These are phyloP conservation scores for Chelidonichthys spinosus DNA, from an alignment of 2,797 vertebrate genomes.

Conservation along the genomic window DNA sequence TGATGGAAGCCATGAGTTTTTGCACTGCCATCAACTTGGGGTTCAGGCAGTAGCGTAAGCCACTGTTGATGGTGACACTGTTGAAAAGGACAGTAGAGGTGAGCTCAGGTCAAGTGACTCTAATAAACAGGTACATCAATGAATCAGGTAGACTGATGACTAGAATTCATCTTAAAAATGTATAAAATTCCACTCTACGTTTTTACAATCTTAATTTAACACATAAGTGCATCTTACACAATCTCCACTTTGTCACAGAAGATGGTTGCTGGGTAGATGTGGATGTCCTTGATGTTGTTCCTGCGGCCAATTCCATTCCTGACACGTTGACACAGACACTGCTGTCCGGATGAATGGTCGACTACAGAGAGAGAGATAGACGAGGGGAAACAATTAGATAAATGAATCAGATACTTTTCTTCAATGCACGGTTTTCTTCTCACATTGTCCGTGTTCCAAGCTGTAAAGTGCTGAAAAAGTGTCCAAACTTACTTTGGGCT, in stretches of 20 bases:
- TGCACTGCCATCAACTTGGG: constrained; percentile 5
- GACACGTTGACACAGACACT: constrained; percentile 64
- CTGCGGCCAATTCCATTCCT: rapidly evolving
- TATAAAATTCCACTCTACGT: too few species aligned
- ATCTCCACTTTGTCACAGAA: constrained; percentile 77
- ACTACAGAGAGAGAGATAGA: constrained; percentile 33
- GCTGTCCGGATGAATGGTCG: background rate
- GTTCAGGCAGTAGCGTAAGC: constrained; percentile 70
- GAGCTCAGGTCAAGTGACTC: constrained; percentile 2
- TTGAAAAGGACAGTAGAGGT: constrained; percentile 23
- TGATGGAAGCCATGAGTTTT: constrained; percentile 20
- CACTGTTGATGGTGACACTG: constrained; percentile 60
- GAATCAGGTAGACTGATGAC: background rate
- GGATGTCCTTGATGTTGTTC: constrained; percentile 55
- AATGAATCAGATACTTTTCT: too few species aligned
- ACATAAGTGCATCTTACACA: constrained; percentile 68
- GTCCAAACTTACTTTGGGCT: constrained; percentile 68
- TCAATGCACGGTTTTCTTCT: too few species aligned
- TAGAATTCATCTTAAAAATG: too few species aligned
- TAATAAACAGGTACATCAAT: background rate
- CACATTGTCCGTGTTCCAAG: background rate
- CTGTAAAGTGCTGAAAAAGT: background rate
- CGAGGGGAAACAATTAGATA: too few species aligned
- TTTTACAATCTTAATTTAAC: background rate
- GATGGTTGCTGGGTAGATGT: constrained; percentile 58